A percentile compares a stretch with the other conserved stretches of the same genome.
phyloP scores from a whole-genome alignment of 2,888 invertebrate species.

The Diarsia mendica region DNA sequence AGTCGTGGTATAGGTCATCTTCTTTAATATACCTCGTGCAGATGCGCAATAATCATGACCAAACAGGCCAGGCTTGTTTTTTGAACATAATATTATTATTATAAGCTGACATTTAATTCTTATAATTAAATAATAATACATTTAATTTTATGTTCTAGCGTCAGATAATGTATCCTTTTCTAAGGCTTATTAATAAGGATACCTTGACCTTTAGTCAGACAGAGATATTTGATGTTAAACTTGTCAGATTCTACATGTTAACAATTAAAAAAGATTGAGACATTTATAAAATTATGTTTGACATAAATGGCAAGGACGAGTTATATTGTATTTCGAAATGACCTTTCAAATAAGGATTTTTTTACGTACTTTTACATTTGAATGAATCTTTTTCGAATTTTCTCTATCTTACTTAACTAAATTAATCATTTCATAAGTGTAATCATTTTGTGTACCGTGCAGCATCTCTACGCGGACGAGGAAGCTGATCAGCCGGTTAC shows the following conservation, averaged over 20 bases:
- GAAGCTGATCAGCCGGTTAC: conserved; percentile 60
- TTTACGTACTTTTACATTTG: background rate
- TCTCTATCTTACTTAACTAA: background rate
- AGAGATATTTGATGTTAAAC: background rate
- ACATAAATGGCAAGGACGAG: conserved; percentile 7
- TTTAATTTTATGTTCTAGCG: background rate
- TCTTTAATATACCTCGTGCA: background rate
- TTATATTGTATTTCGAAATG: background rate
- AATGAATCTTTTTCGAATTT: background rate
- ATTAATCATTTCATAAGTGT: background rate
- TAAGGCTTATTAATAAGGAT: background rate
- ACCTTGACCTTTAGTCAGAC: background rate
- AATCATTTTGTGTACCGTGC: conserved; percentile 44
- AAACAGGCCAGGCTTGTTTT: background rate
- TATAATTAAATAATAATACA: no score
- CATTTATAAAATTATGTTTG: background rate
- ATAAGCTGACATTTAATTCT: background rate
- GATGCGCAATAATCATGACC: background rate
- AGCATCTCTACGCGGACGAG: conserved; percentile 54
- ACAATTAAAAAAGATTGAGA: background rate
- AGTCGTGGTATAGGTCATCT: background rate
- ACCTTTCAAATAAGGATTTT: background rate
- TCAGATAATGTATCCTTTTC: no score
- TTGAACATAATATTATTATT: background rate
- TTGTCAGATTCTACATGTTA: background rate